Evolutionary conservation across 64 coral and sea anemone species (phyloP).

Genomic region (Actinia tenebrosa): DNA sequence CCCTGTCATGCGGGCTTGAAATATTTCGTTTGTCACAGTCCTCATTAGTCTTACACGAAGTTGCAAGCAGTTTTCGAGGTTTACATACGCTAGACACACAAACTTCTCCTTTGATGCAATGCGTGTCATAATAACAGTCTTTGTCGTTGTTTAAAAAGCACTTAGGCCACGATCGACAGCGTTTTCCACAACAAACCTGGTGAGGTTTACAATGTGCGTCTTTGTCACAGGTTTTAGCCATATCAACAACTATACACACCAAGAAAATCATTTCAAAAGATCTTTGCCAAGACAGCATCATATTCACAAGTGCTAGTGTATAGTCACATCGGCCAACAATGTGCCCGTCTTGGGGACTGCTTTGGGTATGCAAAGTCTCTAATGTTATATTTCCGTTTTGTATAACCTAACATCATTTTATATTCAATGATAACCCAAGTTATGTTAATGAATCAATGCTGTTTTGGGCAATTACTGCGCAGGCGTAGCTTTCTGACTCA

Average conservation of each 20-base stretch:
- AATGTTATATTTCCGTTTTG: neutral
- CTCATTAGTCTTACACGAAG: neutral
- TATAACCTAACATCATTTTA: neutral
- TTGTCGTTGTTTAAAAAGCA: slow-evolving; percentile 28
- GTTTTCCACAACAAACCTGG: slow-evolving; percentile 24
- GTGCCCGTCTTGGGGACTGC: neutral
- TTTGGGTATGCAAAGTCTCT: neutral
- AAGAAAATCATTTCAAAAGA: neutral
- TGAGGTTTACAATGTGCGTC: slow-evolving; percentile 15
- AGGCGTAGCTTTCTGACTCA: neutral
- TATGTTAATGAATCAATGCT: neutral
- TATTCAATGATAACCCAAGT: neutral
- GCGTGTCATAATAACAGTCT: slow-evolving; percentile 28
- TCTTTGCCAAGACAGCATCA: neutral
- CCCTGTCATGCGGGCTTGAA: neutral
- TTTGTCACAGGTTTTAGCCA: neutral
- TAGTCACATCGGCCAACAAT: neutral
- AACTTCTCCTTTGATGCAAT: slow-evolving; percentile 2
- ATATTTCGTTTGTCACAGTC: neutral
- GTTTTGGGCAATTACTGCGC: neutral
- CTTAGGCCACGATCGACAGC: slow-evolving; percentile 17
- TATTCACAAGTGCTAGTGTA: neutral
- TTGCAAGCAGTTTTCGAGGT: neutral
- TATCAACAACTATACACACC: neutral
- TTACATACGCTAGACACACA: slow-evolving; percentile 11